These are phyloP conservation scores for Sycophaga agraensis DNA, from an alignment of 1,140 invertebrate genomes.

Conservation along the genomic window DNA sequence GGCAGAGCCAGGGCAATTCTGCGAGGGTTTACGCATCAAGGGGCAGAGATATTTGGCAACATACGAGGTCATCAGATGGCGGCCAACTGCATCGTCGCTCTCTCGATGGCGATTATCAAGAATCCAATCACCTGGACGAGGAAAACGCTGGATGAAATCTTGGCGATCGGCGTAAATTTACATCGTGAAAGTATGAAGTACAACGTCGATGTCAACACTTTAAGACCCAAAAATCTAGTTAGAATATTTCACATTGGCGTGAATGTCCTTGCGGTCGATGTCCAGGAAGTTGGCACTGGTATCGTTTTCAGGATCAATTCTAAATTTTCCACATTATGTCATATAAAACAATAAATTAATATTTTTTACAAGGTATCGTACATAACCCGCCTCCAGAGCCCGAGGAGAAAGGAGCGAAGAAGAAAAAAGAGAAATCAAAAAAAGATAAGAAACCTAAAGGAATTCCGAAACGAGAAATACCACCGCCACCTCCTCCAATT, in stretches of 20 bases:
- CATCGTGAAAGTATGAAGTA: slow-evolving; percentile 38
- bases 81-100: slow-evolving; percentile 43
- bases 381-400: slow-evolving; percentile 32
- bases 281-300: slow-evolving; percentile 39
- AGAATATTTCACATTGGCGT: slow-evolving; percentile 44
- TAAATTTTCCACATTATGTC: no score
- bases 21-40: slow-evolving; percentile 42
- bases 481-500: slow-evolving; percentile 35
- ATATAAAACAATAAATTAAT: no score
- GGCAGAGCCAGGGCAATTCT: slow-evolving; percentile 43
- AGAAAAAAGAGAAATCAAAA: slow-evolving; percentile 27
- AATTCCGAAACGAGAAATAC: slow-evolving; percentile 18
- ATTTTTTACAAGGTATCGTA: slow-evolving; percentile 26
- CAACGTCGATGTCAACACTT: slow-evolving; percentile 13
- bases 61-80: slow-evolving; percentile 42
- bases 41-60: slow-evolving; percentile 40
- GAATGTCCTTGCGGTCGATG: slow-evolving; percentile 44
- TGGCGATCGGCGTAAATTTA: slow-evolving; percentile 38
- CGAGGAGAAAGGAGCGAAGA: slow-evolving; percentile 36
- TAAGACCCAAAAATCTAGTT: slow-evolving; percentile 41
- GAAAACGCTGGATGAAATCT: slow-evolving; percentile 49
- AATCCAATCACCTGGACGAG: slow-evolving; percentile 48
- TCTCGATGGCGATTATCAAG: slow-evolving; percentile 48
- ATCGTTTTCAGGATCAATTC: no score
- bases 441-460: slow-evolving; percentile 27